phyloP scores from a whole-genome alignment of 2,888 invertebrate genomes.

The Drosophila neotestacea region DNA sequence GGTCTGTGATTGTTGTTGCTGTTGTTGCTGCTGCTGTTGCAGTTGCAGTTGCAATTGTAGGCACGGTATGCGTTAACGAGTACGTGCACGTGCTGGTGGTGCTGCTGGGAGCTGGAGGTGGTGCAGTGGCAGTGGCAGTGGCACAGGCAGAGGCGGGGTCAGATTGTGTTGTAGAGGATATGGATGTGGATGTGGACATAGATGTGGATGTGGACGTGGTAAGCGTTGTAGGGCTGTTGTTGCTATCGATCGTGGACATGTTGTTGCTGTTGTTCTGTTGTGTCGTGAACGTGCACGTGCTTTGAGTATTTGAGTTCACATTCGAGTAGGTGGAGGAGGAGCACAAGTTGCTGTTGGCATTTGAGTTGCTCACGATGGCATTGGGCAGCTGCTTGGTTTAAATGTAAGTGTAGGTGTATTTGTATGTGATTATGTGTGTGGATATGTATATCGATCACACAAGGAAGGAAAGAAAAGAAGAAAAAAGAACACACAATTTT shows the following conservation, averaged over 20 bases:
- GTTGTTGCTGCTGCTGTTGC: constrained; percentile 31
- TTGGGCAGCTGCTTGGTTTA: constrained; percentile 62
- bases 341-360: constrained; percentile 46
- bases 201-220: constrained; percentile 3
- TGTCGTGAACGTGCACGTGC: constrained; percentile 73
- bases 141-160: constrained; percentile 37
- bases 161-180: constrained; percentile 25
- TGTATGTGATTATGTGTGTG: constrained; percentile 31
- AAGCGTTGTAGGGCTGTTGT: constrained; percentile 27
- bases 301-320: constrained; percentile 58
- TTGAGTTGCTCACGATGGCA: constrained; percentile 41
- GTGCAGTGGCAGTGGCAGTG: constrained; percentile 49
- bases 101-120: constrained; percentile 53
- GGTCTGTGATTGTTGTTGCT: constrained; percentile 48
- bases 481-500: constrained; percentile 64
- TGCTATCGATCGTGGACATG: constrained; percentile 38
- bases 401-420: neutral
- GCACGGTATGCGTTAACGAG: constrained; percentile 65
- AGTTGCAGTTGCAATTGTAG: constrained; percentile 43
- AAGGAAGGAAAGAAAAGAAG: constrained; percentile 65
- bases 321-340: constrained; percentile 46
- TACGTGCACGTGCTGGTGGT: constrained; percentile 72
- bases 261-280: constrained; percentile 56
- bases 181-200: constrained; percentile 33
- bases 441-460: constrained; percentile 53